phyloP scores from a whole-genome alignment of 2,113 vertebrate species.

The Grammomys surdaster region DNA sequence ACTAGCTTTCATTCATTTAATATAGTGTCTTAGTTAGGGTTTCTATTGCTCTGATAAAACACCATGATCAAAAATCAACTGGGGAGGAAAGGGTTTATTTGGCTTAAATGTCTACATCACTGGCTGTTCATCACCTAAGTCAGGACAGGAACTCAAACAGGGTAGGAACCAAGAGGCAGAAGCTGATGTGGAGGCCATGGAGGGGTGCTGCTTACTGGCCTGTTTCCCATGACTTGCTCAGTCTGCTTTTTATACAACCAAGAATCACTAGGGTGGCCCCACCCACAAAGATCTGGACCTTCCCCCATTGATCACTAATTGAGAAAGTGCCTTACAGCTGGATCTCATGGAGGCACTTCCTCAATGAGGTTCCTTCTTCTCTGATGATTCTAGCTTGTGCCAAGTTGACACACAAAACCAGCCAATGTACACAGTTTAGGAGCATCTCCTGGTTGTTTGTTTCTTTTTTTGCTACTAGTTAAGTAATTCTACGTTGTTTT shows the following conservation, averaged over 20 bases:
- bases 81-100: background rate
- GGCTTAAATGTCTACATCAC: background rate
- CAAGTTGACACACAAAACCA: background rate
- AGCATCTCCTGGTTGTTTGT: background rate
- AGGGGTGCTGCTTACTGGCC: background rate
- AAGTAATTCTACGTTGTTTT: conserved; percentile 5
- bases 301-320: background rate
- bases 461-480: background rate
- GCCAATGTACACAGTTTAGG: background rate
- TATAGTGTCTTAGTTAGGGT: background rate
- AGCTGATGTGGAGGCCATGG: background rate
- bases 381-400: background rate
- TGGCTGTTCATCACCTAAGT: background rate
- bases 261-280: background rate
- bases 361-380: background rate
- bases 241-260: background rate
- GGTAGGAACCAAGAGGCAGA: background rate
- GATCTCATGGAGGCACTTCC: background rate
- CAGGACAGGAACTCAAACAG: background rate
- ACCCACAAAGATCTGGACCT: background rate
- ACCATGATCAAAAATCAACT: background rate
- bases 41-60: background rate
- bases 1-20: background rate
- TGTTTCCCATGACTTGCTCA: background rate
- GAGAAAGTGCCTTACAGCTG: background rate